Conservation (phyloP, 2,797 vertebrate species). For the Scolopax rusticola region DNA sequence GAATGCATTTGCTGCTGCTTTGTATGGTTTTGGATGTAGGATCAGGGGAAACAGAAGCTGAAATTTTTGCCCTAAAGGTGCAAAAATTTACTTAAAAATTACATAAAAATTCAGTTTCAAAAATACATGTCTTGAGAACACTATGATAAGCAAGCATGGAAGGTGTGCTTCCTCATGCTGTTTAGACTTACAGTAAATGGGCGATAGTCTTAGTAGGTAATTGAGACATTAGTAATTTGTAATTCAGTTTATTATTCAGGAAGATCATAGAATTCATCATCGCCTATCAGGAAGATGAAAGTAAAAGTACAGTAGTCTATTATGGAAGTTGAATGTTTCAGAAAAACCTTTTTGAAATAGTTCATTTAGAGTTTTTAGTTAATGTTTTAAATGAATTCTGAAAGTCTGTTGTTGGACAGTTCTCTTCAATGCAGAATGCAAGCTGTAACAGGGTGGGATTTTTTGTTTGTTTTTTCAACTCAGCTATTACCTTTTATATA, state of each 20-base stretch:
- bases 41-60: neutral
- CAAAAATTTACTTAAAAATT: neutral
- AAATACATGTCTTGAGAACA: neutral
- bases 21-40: neutral
- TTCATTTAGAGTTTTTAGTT: neutral
- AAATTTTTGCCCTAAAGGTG: neutral
- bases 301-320: neutral
- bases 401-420: neutral
- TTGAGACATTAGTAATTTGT: neutral
- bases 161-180: neutral
- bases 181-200: neutral
- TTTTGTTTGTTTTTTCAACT: neutral
- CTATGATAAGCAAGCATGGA: neutral
- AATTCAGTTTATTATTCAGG: neutral
- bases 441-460: accelerated
- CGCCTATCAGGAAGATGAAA: neutral
- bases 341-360: neutral
- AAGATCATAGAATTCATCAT: neutral
- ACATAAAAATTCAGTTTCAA: neutral
- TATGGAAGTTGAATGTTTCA: neutral
- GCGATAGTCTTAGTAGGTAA: neutral
- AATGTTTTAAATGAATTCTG: neutral
- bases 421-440: neutral
- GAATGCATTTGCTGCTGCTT: neutral
- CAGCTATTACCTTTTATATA: neutral